Conservation (phyloP, 1,140 invertebrate genomes). For the Drosophila pandora region DNA sequence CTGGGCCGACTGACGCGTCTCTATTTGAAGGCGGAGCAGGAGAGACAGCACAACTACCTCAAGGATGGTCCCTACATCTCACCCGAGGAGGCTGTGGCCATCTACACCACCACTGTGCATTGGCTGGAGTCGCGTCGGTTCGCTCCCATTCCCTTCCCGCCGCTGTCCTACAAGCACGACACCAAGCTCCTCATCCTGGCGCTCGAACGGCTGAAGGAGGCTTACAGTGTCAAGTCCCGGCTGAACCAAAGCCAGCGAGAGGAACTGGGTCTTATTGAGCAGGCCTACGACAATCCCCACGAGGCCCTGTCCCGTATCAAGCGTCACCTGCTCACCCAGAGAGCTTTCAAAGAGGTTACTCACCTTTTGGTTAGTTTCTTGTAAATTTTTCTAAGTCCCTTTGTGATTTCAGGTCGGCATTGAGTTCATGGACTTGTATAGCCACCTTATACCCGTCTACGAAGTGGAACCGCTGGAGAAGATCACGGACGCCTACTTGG, state of each 20-base stretch:
- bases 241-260: slow-evolving; percentile 99
- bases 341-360: slow-evolving; percentile 98
- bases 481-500: slow-evolving; percentile 98
- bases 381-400: not conserved
- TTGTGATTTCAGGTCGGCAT: slow-evolving; percentile 91
- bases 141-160: slow-evolving; percentile 99
- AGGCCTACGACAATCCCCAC: slow-evolving; percentile 99
- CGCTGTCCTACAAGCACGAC: slow-evolving; percentile 99
- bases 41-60: slow-evolving; percentile 99
- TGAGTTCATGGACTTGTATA: slow-evolving; percentile 99
- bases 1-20: slow-evolving; percentile 97
- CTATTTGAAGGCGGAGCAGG: slow-evolving; percentile 99
- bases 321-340: slow-evolving; percentile 98
- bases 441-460: slow-evolving; percentile 99
- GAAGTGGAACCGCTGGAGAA: slow-evolving; percentile 99
- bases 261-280: slow-evolving; percentile 99
- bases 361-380: slow-evolving; percentile 57
- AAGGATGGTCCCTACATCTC: slow-evolving; percentile 99
- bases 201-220: slow-evolving; percentile 98
- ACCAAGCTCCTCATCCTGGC: slow-evolving; percentile 99
- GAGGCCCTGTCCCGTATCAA: slow-evolving; percentile 99
- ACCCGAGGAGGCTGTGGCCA: slow-evolving; percentile 99
- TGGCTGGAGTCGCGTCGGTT: slow-evolving; percentile 99
- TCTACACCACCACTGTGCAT: slow-evolving; percentile 99
- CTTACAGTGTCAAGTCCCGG: slow-evolving; percentile 99